A percentile compares a stretch with the other conserved stretches of the same genome.
These are phyloP conservation scores for Drosophila mayri DNA, from an alignment of 1,140 invertebrate species.

Conservation along the genomic window DNA sequence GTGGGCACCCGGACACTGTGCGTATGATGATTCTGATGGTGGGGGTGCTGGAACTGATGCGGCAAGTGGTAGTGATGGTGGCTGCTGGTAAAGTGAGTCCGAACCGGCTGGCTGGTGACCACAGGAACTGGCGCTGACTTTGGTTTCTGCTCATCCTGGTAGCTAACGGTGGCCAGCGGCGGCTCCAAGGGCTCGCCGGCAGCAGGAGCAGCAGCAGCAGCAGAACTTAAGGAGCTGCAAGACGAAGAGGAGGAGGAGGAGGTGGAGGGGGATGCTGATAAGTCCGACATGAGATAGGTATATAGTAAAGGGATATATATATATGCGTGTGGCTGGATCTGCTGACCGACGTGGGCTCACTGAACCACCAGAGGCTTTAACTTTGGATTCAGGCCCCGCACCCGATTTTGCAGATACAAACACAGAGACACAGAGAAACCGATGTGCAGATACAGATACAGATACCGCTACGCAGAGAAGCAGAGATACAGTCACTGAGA, in stretches of 20 bases:
- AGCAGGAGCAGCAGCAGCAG: background rate
- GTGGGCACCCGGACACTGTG: conserved; percentile 78
- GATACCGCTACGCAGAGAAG: background rate
- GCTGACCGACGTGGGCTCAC: conserved; percentile 58
- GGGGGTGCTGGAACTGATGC: conserved; percentile 83
- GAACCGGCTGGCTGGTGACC: conserved; percentile 63
- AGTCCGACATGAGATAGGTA: conserved; percentile 22
- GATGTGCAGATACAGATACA: conserved; percentile 1
- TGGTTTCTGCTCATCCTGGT: conserved; percentile 68
- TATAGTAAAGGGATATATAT: conserved; percentile 1
- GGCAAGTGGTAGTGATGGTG: conserved; percentile 82
- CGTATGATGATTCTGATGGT: conserved; percentile 82
- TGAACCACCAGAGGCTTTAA: conserved; percentile 37
- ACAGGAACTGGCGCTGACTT: conserved; percentile 19
- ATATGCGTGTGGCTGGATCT: conserved; percentile 30
- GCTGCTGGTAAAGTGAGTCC: conserved; percentile 73
- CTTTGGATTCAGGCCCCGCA: conserved; percentile 12
- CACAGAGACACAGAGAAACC: conserved; percentile 4
- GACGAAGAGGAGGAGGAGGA: conserved; percentile 38
- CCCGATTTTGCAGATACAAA: conserved; percentile 54
- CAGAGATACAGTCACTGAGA: background rate
- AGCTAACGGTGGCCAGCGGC: conserved; percentile 62
- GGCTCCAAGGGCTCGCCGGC: conserved; percentile 3
- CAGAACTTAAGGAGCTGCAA: conserved; percentile 40
- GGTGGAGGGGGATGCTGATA: conserved; percentile 1